These are phyloP conservation scores for Sterna hirundo DNA, from an alignment of 2,113 vertebrate genomes.

Conservation along the genomic window DNA sequence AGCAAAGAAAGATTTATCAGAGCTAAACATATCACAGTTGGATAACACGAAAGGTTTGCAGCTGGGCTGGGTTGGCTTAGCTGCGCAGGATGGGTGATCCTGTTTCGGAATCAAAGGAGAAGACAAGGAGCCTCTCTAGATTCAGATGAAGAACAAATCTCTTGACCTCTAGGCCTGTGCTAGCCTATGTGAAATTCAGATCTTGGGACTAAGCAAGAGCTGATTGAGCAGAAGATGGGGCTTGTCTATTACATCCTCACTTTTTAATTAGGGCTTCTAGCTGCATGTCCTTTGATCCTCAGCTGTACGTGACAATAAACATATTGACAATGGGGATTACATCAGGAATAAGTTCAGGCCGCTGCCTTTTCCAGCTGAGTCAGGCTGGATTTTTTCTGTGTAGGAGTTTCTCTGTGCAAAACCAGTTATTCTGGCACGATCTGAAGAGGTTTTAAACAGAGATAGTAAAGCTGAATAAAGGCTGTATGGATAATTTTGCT, in stretches of 20 bases:
- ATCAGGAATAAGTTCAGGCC: neutral
- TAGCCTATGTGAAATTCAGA: constrained; percentile 24
- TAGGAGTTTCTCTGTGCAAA: neutral
- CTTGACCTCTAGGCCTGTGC: constrained; percentile 24
- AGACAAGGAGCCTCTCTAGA: constrained; percentile 25
- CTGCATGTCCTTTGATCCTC: constrained; percentile 50
- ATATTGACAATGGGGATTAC: constrained; percentile 24
- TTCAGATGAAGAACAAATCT: constrained; percentile 38
- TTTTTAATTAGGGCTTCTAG: constrained; percentile 59
- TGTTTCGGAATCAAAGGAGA: constrained; percentile 33
- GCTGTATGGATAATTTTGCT: neutral
- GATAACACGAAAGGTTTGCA: neutral
- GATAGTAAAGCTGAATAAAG: neutral
- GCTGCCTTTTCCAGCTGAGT: neutral
- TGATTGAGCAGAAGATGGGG: constrained; percentile 58
- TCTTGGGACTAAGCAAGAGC: constrained; percentile 39
- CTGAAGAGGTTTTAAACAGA: neutral
- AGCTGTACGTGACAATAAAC: constrained; percentile 24
- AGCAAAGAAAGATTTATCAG: neutral
- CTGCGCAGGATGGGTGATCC: neutral
- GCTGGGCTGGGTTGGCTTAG: neutral
- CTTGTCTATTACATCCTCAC: constrained; percentile 56
- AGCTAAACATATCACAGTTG: neutral
- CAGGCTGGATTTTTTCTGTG: neutral
- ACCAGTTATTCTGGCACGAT: neutral